A percentile compares a stretch with the other conserved stretches of the same genome.
phyloP scores from a whole-genome alignment of 2,888 invertebrate genomes.

The Hemistola chrysoprasaria region DNA sequence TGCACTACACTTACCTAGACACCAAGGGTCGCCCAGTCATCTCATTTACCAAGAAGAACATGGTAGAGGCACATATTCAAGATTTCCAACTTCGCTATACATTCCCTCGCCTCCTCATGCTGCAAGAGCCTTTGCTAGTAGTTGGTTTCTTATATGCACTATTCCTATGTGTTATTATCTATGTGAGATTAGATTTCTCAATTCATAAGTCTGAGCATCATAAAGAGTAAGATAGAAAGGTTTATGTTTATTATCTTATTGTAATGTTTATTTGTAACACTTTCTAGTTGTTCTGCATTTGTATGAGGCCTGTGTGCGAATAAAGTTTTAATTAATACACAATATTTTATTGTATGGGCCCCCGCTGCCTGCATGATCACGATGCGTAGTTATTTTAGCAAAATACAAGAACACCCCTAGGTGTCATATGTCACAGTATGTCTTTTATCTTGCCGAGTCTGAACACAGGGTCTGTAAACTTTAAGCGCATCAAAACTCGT shows the following conservation, averaged over 20 bases:
- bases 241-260: constrained; percentile 34
- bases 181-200: constrained; percentile 97
- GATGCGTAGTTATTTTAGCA: too few relatives aligned
- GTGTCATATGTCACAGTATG: too few relatives aligned
- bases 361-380: background rate
- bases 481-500: too few relatives aligned
- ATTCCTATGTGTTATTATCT: constrained; percentile 95
- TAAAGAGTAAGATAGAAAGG: constrained; percentile 70
- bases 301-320: constrained; percentile 47
- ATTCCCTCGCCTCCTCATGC: constrained; percentile 92
- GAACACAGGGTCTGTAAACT: too few relatives aligned
- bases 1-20: constrained; percentile 97
- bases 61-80: constrained; percentile 98
- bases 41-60: constrained; percentile 89
- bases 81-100: constrained; percentile 95
- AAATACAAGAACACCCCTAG: too few relatives aligned
- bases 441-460: too few relatives aligned
- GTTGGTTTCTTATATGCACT: constrained; percentile 93
- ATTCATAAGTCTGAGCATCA: constrained; percentile 87
- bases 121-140: constrained; percentile 96
- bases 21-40: constrained; percentile 96
- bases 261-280: constrained; percentile 38
- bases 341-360: constrained; percentile 26
- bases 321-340: constrained; percentile 39
- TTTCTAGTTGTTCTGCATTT: constrained; percentile 52